Base-by-base conservation (phyloP, 2,113 vertebrate species). In the Pachycephala philippinensis region DNA sequence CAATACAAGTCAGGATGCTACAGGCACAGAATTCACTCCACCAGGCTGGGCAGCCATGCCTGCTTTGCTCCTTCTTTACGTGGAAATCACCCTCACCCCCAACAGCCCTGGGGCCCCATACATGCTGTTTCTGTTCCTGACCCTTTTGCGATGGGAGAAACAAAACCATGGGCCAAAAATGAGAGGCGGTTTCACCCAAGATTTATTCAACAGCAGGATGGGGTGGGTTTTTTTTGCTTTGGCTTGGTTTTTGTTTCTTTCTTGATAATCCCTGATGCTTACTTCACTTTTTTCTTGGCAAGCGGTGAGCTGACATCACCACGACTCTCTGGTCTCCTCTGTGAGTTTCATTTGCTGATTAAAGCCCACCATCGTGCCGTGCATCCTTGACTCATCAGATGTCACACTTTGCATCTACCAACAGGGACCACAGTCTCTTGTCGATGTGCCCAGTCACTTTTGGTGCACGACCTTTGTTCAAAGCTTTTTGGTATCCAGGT, bases 351-450 rank as follows among this genome's bases (percentile, higher is more conserved):
- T 68, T 84, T 56, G 40, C 30, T 82, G 61, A 68, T 68, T 50
- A 68, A 87, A 79, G 53, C 35, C 37, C 74, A 85, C 15, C 9
- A 27, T 64, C 0, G 0, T 53, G 53, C 16, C 0, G 0, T 24
- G 23, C 39, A 30, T 74, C 56, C 64, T 78, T 78, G 60, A 50
- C 71, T 60, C 21, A 59, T 23, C 42, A 69, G 27, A 40, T 30
- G 17, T 45, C 45, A 28, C 57, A 35, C 57, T 82, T 49, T 21
- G 22, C 28, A 8, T 33, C 44, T 68, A 47, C 27, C 61, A 37
- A 18, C 30, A 28, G 0, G 0, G 17, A 40, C 37, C 0, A 0
- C 45, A 50, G 40, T 40, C 50, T 81, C 47, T 52, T 63, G 10
- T 9, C 7, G 4, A 23, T 21, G 9, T 64, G 33, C 40, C 24